phyloP scores from a whole-genome alignment of 2,888 invertebrate species.

The Lasius platythorax region DNA sequence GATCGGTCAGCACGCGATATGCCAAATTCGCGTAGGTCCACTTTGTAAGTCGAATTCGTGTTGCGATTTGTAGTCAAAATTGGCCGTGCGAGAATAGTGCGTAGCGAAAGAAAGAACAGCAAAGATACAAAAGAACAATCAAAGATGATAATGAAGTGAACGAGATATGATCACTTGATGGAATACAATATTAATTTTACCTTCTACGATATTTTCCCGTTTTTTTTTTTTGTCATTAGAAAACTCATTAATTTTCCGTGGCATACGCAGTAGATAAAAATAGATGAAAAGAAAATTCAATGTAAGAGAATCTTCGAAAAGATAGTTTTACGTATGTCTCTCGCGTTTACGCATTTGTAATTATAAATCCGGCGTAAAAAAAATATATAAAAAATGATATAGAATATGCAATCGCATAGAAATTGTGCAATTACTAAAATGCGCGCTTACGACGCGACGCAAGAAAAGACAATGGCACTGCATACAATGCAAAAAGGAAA shows the following conservation, averaged over 20 bases:
- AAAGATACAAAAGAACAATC: constrained; percentile 31
- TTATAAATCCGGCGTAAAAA: not conserved
- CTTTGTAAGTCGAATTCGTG: not conserved
- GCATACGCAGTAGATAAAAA: not conserved
- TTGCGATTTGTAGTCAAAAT: constrained; percentile 1
- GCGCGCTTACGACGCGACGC: not conserved
- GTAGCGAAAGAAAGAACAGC: constrained; percentile 31
- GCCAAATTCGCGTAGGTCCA: constrained; percentile 2
- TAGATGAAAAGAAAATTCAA: not conserved
- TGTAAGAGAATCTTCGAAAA: not conserved
- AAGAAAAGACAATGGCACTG: not conserved
- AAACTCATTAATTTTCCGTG: not conserved
- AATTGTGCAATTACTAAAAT: constrained; percentile 20
- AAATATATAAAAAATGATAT: not conserved
- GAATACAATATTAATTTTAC: constrained; percentile 33
- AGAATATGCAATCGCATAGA: not conserved
- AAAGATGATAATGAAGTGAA: not conserved
- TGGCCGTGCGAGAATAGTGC: not conserved
- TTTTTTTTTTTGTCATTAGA: not conserved
- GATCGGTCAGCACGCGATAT: not conserved
- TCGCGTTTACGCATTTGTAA: not conserved
- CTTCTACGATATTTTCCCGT: not conserved
- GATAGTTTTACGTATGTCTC: not conserved
- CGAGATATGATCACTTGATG: constrained; percentile 45
- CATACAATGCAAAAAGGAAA: constrained; percentile 7